These are phyloP conservation scores for Anorthoa munda DNA, from an alignment of 2,888 invertebrate genomes.

Conservation along the genomic window DNA sequence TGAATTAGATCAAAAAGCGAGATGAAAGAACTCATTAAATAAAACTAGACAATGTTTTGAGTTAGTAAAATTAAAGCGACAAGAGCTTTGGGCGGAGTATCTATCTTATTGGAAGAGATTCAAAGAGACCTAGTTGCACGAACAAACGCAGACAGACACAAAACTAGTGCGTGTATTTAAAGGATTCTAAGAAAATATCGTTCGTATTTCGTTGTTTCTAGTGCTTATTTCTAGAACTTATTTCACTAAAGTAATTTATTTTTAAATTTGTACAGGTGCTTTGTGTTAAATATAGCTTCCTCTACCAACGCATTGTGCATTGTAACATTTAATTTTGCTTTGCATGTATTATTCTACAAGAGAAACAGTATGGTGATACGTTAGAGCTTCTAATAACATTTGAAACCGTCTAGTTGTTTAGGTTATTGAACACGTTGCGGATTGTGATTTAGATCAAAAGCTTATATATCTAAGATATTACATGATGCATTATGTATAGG, in stretches of 20 bases:
- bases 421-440: slow-evolving; percentile 41
- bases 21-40: slow-evolving; percentile 71
- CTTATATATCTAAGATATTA: slow-evolving; percentile 33
- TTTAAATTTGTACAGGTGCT: slow-evolving; percentile 49
- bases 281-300: slow-evolving; percentile 37
- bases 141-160: slow-evolving; percentile 66
- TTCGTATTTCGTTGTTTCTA: slow-evolving; percentile 46
- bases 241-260: slow-evolving; percentile 68
- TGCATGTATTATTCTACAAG: slow-evolving; percentile 26
- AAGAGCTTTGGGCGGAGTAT: slow-evolving; percentile 67
- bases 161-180: slow-evolving; percentile 79
- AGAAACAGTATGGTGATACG: slow-evolving; percentile 25
- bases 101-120: slow-evolving; percentile 77
- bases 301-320: slow-evolving; percentile 58
- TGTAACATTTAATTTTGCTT: slow-evolving; percentile 23
- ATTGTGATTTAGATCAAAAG: slow-evolving; percentile 54
- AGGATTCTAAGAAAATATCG: slow-evolving; percentile 74
- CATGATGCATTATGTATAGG: slow-evolving; percentile 18
- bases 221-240: slow-evolving; percentile 66
- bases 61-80: slow-evolving; percentile 60
- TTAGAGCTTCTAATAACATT: slow-evolving; percentile 45
- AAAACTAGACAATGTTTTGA: slow-evolving; percentile 60
- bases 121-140: slow-evolving; percentile 73
- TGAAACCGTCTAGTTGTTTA: slow-evolving; percentile 40
- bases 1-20: slow-evolving; percentile 56